Percentiles rank a stretch among this genome's conserved stretches.
phyloP scores from a whole-genome alignment of 2,888 invertebrate genomes.

The Megaustenia siamemsis region DNA sequence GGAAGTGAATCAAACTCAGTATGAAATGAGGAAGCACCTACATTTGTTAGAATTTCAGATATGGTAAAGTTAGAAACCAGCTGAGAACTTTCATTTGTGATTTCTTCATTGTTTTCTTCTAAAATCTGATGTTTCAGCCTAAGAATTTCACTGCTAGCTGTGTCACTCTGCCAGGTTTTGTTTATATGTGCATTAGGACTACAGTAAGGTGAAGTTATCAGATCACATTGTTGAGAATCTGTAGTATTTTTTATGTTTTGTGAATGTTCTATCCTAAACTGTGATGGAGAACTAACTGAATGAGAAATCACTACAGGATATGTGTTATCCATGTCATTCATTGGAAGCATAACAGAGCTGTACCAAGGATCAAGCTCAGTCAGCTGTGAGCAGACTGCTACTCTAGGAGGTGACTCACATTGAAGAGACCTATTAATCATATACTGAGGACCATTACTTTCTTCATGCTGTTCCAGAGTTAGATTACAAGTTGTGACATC shows the following conservation, averaged over 20 bases:
- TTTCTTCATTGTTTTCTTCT: not conserved
- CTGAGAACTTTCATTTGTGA: slow-evolving; percentile 26
- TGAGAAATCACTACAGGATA: not conserved
- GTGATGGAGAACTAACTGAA: not conserved
- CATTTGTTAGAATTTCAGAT: not conserved
- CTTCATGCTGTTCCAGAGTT: not conserved
- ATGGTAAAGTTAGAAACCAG: not conserved
- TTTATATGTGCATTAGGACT: not conserved
- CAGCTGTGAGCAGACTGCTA: not conserved
- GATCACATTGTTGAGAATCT: not conserved
- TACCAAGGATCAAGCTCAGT: not conserved
- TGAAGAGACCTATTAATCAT: not conserved
- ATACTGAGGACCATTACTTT: not conserved
- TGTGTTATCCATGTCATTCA: not conserved
- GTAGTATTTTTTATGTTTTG: not conserved
- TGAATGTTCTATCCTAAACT: not conserved
- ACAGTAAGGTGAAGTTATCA: not conserved
- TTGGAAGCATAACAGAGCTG: not conserved
- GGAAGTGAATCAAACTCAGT: not conserved
- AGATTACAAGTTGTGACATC: not conserved
- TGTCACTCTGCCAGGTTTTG: not conserved
- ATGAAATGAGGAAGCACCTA: not conserved
- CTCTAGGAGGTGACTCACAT: not conserved
- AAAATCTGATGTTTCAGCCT: not conserved
- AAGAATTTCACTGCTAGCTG: not conserved